A percentile compares a stretch with the other conserved stretches of the same genome.
Conservation (phyloP, 2,888 invertebrate genomes). For the Parnassius orleans region DNA sequence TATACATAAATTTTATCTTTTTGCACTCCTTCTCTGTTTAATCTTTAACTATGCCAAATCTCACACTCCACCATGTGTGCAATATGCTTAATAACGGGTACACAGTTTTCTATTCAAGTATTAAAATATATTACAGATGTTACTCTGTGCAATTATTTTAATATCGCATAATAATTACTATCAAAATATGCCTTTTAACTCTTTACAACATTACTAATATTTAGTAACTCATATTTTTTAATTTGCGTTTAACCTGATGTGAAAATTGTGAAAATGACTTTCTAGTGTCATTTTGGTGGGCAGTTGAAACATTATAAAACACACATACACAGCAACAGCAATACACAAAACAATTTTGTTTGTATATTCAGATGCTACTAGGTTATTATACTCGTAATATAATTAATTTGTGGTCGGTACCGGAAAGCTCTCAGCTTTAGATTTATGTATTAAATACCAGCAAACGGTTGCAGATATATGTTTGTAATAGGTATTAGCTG, state of each 20-base stretch:
- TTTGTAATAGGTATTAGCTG: conserved; percentile 24
- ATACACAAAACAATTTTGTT: conserved; percentile 5
- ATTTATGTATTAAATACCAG: conserved; percentile 65
- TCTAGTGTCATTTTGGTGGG: no score
- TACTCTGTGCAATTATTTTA: conserved; percentile 45
- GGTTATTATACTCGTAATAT: conserved; percentile 54
- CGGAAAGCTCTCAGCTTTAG: conserved; percentile 58
- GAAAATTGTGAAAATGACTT: no score
- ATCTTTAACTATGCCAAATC: no score
- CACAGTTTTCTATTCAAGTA: no score
- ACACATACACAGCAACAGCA: conserved; percentile 7
- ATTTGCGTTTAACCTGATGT: no score
- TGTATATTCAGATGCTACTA: conserved; percentile 37
- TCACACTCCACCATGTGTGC: no score
- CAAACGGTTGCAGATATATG: conserved; percentile 38
- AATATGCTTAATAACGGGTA: no score
- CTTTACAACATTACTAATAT: conserved; percentile 35
- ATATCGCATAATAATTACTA: conserved; percentile 39
- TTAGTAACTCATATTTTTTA: conserved; percentile 26
- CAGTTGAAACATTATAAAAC: no score
- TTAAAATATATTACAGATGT: conserved; percentile 28
- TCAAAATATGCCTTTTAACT: conserved; percentile 37
- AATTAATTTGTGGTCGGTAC: conserved; percentile 69
- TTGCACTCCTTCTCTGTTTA: no score
- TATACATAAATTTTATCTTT: no score